A percentile compares a stretch with the other conserved stretches of the same genome.
Conservation (phyloP, 2,888 invertebrate genomes). For the Toxonevra muliebris region DNA sequence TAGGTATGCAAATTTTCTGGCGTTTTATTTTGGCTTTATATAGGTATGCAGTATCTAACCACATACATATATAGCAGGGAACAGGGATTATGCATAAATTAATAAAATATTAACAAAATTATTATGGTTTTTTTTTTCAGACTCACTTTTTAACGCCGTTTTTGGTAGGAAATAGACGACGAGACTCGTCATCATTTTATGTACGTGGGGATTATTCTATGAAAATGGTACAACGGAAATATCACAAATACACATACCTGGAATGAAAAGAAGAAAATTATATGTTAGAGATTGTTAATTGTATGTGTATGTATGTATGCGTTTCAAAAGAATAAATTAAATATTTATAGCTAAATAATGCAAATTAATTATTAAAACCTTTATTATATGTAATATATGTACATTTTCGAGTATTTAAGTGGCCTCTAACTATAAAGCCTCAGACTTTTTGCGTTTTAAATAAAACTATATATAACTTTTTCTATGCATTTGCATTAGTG, state of each 20-base stretch:
- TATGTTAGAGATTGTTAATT: constrained; percentile 28
- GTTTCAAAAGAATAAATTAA: background rate
- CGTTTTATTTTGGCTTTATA: background rate
- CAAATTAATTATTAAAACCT: too few relatives aligned
- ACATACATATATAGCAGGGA: too few relatives aligned
- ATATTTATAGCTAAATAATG: background rate
- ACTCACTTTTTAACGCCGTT: constrained; percentile 20
- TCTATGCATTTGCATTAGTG: too few relatives aligned
- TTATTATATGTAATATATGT: too few relatives aligned
- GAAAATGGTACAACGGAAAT: constrained; percentile 12
- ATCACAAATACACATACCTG: constrained; percentile 34
- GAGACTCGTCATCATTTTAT: constrained; percentile 7
- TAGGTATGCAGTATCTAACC: too few relatives aligned
- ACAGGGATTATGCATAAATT: constrained; percentile 1
- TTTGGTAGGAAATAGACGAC: constrained; percentile 17
- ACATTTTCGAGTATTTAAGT: too few relatives aligned
- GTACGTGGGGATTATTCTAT: constrained; percentile 4
- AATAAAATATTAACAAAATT: constrained; percentile 5
- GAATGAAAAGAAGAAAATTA: constrained; percentile 34
- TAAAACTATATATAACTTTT: too few relatives aligned
- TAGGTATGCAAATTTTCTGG: constrained; percentile 7
- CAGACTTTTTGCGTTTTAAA: too few relatives aligned
- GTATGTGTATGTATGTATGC: background rate
- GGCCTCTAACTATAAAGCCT: too few relatives aligned
- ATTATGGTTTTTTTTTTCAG: background rate